A percentile compares a stretch with the other conserved stretches of the same genome.
These are phyloP conservation scores for Leptatherina wallacei DNA, from an alignment of 2,797 vertebrate species.

Conservation along the genomic window DNA sequence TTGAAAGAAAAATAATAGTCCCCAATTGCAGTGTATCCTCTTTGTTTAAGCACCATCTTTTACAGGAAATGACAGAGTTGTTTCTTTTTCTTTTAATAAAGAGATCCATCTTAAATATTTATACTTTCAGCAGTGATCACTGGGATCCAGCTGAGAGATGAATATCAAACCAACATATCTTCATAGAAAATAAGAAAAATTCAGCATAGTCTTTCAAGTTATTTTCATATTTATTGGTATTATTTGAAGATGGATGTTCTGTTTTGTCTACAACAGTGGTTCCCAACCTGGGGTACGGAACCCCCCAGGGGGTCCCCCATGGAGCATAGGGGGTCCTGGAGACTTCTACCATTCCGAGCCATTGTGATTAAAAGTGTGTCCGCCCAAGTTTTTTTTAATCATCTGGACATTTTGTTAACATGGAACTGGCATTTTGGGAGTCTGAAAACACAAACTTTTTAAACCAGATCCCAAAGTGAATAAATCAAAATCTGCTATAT, in stretches of 20 bases:
- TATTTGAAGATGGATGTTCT: background rate
- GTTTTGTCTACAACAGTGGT: background rate
- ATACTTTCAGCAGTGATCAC: constrained; percentile 2
- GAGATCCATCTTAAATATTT: background rate
- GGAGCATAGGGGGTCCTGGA: no score
- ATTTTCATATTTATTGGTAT: background rate
- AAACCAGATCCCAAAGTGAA: no score
- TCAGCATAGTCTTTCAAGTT: background rate
- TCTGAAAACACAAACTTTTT: no score
- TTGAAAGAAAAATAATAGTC: constrained; percentile 5
- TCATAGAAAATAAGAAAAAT: background rate
- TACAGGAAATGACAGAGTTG: background rate
- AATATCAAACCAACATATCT: constrained; percentile 4
- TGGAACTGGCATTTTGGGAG: no score
- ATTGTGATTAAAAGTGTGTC: no score
- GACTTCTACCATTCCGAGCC: no score
- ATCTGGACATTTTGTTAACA: no score
- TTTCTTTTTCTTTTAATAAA: constrained; percentile 2
- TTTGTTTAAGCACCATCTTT: background rate
- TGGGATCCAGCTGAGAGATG: background rate
- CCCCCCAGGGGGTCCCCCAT: no score
- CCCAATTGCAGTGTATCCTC: background rate
- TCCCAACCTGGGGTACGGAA: no score
- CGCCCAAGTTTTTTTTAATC: no score
- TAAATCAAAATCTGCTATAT: no score